Base-by-base conservation (phyloP, 2,113 vertebrate species). In the Paedocypris sp. region DNA sequence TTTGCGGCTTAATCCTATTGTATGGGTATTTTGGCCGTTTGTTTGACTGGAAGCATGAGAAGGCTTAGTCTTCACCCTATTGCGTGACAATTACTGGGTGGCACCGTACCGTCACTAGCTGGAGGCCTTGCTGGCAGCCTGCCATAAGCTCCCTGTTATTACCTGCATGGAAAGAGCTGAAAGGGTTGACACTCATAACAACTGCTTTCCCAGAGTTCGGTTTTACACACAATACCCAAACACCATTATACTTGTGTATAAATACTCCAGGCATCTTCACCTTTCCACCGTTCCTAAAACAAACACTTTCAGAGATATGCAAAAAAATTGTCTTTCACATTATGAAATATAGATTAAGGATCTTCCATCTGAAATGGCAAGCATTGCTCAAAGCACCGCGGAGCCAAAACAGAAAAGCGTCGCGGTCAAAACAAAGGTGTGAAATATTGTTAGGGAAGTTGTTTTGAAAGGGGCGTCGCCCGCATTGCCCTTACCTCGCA, bases 401-500 rank as follows among this genome's bases (percentile, higher is more conserved):
- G 58, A 64, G 59, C 48, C 72, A 64, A 67, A 69, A 67, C 57
- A 32, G 50, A 43, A 33, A 60, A 48, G 73, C 66, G 57, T 38
- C 53, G 29, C 6, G 6, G 23, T 31, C 20, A 31, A 53, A 42
- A 63, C 13, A 43, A 29, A 47, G 4, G 10, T 19, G 22, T 23
- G 57, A 12, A 20, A 11, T 61, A 68, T 75, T 68, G 72, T 70
- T 69, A 32, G 42, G 18, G 77, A 73, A 77, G 70, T 63, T 80
- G 79, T 77, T 81, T 76, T 74, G 60, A 69, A 59, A 67, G 68
- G 62, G 49, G 70, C 62, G 39, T 66, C 80, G 79, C 76, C 80
- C 81, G 80, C 3, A 41, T 18, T 62, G 41, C 10, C 75, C 90
- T 93, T 93, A 98, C 95, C 95, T 91, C 94, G 85, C 61, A 98